Conservation (phyloP, 1,140 invertebrate genomes). For the Yoshiicerus persimilis region DNA sequence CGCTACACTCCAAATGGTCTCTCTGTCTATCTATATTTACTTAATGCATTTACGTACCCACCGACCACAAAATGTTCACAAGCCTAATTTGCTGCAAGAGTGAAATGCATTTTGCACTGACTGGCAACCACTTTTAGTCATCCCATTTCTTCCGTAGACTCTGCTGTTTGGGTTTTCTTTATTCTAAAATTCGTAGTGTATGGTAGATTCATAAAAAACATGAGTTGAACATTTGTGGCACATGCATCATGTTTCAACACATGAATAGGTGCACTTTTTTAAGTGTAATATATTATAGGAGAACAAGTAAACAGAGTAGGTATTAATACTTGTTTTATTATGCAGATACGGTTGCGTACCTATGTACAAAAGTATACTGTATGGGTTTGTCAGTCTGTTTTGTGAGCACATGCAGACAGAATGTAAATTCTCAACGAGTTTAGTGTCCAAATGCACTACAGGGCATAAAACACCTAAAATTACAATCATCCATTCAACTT, state of each 20-base stretch:
- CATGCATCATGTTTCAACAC: neutral
- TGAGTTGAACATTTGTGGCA: neutral
- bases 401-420: neutral
- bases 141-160: neutral
- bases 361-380: neutral
- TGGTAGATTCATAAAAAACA: neutral
- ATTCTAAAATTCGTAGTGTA: neutral
- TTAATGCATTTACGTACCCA: neutral
- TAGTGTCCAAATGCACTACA: neutral
- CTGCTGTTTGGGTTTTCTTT: neutral
- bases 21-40: neutral
- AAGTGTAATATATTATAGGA: neutral
- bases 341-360: neutral
- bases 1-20: neutral
- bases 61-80: neutral
- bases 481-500: neutral
- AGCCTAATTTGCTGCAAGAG: too few relatives aligned
- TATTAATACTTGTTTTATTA: neutral
- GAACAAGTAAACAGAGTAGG: neutral
- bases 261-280: neutral
- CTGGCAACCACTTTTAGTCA: neutral
- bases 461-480: constrained; percentile 22
- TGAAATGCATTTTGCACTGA: neutral
- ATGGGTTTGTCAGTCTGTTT: neutral
- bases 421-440: neutral